Evolutionary conservation across 2,113 vertebrate species (phyloP).

Genomic region (Parus major): DNA sequence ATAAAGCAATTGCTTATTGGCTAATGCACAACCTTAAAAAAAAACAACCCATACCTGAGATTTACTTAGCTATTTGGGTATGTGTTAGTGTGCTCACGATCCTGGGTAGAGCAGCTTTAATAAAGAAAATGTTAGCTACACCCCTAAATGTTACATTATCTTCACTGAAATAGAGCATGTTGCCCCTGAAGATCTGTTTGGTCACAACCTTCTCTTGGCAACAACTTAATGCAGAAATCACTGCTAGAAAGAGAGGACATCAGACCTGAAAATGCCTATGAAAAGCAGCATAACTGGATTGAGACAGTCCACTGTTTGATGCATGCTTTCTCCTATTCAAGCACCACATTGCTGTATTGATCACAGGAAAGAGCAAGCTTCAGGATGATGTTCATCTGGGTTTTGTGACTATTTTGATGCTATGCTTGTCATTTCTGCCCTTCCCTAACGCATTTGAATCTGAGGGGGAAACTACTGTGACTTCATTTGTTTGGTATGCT

Average conservation of each 20-base stretch:
- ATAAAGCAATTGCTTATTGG: neutral
- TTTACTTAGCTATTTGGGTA: neutral
- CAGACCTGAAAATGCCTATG: neutral
- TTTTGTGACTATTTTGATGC: neutral
- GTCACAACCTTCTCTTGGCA: neutral
- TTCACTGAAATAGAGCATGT: neutral
- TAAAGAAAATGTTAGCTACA: neutral
- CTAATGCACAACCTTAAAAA: neutral
- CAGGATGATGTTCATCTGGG: neutral
- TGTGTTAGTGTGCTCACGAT: neutral
- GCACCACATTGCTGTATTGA: neutral
- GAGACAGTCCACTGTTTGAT: neutral
- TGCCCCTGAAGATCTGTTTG: neutral
- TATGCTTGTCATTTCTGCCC: neutral
- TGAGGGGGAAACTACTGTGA: accelerated
- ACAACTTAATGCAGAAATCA: neutral
- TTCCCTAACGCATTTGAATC: neutral
- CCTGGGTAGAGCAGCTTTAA: neutral
- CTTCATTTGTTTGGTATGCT: neutral
- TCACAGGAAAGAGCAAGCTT: neutral
- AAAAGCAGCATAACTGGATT: neutral
- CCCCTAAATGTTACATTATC: neutral
- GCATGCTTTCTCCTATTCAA: neutral
- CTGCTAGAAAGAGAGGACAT: neutral
- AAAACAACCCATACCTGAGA: neutral